A percentile compares a stretch with the other conserved stretches of the same genome.
Conservation (phyloP, 2,888 invertebrate genomes). For the Lissocephala sabroskyi region DNA sequence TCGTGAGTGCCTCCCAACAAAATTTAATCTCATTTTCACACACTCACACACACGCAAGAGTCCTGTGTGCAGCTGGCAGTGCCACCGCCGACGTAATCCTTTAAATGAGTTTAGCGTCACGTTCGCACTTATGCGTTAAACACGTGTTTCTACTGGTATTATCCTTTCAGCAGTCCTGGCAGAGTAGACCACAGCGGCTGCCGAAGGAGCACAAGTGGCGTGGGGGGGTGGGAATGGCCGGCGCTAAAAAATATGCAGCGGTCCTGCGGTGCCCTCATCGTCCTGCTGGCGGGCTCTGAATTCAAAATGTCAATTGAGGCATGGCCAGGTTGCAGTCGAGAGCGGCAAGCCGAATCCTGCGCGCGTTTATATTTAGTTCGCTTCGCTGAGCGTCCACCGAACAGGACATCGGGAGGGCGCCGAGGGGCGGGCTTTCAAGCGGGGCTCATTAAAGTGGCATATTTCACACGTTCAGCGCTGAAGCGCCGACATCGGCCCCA, state of each 20-base stretch:
- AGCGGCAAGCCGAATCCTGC: too few species aligned
- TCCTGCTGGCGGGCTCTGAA: constrained; percentile 27
- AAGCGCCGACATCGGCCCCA: constrained; percentile 21
- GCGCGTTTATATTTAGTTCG: not conserved
- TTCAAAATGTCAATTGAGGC: constrained; percentile 68
- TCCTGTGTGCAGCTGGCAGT: constrained; percentile 30
- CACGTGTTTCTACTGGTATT: constrained; percentile 66
- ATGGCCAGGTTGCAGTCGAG: too few species aligned
- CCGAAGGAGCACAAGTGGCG: constrained; percentile 6
- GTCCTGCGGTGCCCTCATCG: constrained; percentile 50
- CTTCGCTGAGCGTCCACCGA: not conserved
- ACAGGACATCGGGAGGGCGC: too few species aligned
- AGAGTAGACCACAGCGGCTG: not conserved
- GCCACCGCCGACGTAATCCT: constrained; percentile 50
- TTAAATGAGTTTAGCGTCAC: constrained; percentile 68
- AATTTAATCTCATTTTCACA: constrained; percentile 63
- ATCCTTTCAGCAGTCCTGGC: constrained; percentile 39
- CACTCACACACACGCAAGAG: constrained; percentile 19
- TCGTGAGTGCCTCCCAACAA: constrained; percentile 52
- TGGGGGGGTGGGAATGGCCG: not conserved
- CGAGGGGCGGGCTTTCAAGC: constrained; percentile 48
- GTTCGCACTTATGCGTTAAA: constrained; percentile 65
- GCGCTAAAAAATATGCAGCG: constrained; percentile 20
- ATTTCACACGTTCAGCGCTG: constrained; percentile 57
- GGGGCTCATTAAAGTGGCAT: constrained; percentile 61